These are phyloP conservation scores for Lycopodina hypogea DNA, from an alignment of 37 sponge, comb jelly and placozoan species.

Conservation along the genomic window DNA sequence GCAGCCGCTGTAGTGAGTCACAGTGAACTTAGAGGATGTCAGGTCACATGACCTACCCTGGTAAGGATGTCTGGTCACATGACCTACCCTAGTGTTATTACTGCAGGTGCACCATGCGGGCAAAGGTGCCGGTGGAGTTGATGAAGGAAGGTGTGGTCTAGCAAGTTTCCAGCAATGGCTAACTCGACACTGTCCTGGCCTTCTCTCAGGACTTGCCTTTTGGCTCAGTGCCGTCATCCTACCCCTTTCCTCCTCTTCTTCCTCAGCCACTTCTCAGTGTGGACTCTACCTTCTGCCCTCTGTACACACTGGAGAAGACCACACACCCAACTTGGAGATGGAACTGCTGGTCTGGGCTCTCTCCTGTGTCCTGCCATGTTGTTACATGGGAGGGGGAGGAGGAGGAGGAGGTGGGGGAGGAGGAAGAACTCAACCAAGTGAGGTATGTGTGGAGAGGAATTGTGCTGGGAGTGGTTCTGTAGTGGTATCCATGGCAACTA, in stretches of 20 bases:
- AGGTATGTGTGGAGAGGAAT: neutral
- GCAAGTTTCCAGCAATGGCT: constrained; percentile 45
- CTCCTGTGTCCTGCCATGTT: constrained; percentile 43
- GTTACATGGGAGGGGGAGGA: constrained; percentile 32
- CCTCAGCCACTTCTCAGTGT: neutral
- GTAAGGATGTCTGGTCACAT: too few relatives aligned
- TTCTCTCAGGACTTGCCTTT: constrained; percentile 53
- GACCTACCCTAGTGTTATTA: too few relatives aligned
- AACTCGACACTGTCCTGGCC: constrained; percentile 37
- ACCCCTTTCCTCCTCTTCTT: neutral
- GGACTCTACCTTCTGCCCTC: constrained; percentile 32
- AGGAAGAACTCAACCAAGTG: neutral
- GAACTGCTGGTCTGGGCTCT: constrained; percentile 49
- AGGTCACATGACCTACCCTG: too few relatives aligned
- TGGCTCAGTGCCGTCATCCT: constrained; percentile 48
- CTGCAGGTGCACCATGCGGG: neutral
- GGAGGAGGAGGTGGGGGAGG: neutral
- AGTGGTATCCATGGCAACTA: neutral
- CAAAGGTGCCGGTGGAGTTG: too few relatives aligned
- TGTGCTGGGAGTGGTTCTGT: neutral
- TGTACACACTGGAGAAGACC: neutral
- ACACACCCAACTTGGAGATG: constrained; percentile 9
- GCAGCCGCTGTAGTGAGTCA: constrained; percentile 28
- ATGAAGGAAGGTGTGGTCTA: neutral
- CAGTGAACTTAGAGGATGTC: neutral